phyloP scores from a whole-genome alignment of 2,888 invertebrate species.

The Orthonevra nobilis region DNA sequence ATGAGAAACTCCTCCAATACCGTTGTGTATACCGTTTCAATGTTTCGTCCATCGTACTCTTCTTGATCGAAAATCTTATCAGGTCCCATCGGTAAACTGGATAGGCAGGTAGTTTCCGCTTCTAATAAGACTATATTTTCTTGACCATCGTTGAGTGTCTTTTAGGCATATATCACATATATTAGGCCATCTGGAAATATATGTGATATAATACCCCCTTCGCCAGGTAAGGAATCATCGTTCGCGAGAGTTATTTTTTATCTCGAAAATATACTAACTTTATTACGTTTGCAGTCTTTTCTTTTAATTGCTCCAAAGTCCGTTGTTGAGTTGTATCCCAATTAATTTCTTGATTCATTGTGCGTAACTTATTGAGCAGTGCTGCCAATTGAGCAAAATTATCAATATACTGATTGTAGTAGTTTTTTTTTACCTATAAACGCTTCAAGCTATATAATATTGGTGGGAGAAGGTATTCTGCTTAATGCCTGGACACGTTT shows the following conservation, averaged over 20 bases:
- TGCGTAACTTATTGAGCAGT: constrained; percentile 71
- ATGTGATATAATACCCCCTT: constrained; percentile 73
- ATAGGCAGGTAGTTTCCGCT: background rate
- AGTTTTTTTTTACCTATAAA: constrained; percentile 74
- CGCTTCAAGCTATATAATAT: constrained; percentile 38
- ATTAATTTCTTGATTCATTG: constrained; percentile 60
- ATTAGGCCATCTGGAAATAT: constrained; percentile 74
- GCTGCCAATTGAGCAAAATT: constrained; percentile 63
- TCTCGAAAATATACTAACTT: constrained; percentile 10
- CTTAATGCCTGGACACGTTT: background rate
- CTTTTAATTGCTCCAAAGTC: constrained; percentile 71
- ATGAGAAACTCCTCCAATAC: background rate
- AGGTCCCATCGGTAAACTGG: background rate
- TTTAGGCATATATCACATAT: background rate
- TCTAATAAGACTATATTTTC: background rate
- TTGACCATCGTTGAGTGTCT: background rate
- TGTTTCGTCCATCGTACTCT: background rate
- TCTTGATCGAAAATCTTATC: background rate
- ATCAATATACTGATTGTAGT: constrained; percentile 70
- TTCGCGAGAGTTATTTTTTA: constrained; percentile 57
- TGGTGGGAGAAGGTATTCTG: background rate
- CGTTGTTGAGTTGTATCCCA: constrained; percentile 70
- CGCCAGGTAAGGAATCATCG: constrained; percentile 53
- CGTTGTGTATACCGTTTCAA: background rate
- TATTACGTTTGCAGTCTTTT: constrained; percentile 37